Percentiles rank a stretch among this genome's conserved stretches.
Conservation (phyloP, 2,113 vertebrate genomes). For the Paralichthys olivaceus region DNA sequence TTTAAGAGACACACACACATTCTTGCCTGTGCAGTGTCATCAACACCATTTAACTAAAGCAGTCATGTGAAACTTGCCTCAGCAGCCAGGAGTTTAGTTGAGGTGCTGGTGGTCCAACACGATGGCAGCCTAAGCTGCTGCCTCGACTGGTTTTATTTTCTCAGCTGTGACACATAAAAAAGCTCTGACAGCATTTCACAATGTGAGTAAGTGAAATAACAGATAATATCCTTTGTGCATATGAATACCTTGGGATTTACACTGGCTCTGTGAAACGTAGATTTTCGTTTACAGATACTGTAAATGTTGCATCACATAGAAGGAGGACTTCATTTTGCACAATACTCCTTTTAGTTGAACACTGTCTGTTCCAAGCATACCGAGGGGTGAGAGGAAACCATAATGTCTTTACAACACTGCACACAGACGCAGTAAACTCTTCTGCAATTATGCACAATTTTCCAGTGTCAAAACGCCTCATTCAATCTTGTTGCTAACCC, state of each 20-base stretch:
- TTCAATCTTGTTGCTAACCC: conserved; percentile 68
- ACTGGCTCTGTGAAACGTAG: background rate
- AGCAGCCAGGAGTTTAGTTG: conserved; percentile 5
- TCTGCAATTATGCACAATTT: conserved; percentile 63
- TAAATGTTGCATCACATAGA: background rate
- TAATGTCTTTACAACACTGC: conserved; percentile 5
- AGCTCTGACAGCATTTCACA: background rate
- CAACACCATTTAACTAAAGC: background rate
- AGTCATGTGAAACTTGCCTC: background rate
- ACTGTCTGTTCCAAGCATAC: background rate
- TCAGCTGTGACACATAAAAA: background rate
- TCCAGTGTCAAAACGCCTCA: conserved; percentile 68
- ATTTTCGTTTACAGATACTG: background rate
- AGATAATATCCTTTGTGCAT: background rate
- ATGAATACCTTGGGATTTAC: background rate
- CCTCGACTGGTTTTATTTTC: background rate
- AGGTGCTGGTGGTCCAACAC: background rate
- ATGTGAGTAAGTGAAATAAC: background rate
- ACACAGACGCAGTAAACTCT: conserved; percentile 8
- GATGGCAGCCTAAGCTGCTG: background rate
- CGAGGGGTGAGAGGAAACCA: background rate
- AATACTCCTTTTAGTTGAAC: background rate
- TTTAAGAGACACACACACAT: conserved; percentile 1
- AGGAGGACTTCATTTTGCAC: background rate
- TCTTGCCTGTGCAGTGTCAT: background rate